Evolutionary conservation across 2,888 invertebrate species (phyloP).

Genomic region (Alviniconcha strummeri): DNA sequence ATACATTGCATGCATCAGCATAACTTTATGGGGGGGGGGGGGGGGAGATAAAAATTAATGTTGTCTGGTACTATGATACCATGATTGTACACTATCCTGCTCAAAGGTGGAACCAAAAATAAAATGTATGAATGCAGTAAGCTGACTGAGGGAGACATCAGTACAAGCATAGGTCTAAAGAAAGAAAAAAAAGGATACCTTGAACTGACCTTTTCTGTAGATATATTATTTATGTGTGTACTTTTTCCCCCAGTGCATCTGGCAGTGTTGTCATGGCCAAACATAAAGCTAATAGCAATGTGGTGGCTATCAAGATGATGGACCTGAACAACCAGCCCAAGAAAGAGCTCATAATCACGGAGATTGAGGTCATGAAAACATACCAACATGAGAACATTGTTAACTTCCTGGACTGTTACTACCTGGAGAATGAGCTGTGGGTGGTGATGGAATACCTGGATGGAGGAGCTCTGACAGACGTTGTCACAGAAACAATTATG

Average conservation of each 20-base stretch:
- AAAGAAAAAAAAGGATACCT: neutral
- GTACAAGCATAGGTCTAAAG: too few species aligned
- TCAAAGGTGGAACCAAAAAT: too few species aligned
- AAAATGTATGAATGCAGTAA: too few species aligned
- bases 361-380: constrained; percentile 80
- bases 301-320: constrained; percentile 97
- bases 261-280: constrained; percentile 93
- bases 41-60: too few species aligned
- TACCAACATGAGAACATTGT: constrained; percentile 94
- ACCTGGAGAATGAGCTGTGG: constrained; percentile 94
- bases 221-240: constrained; percentile 9
- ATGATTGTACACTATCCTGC: too few species aligned
- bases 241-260: constrained; percentile 79
- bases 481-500: constrained; percentile 97
- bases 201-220: neutral
- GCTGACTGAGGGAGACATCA: too few species aligned
- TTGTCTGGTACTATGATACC: too few species aligned
- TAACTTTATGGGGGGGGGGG: too few species aligned
- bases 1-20: too few species aligned
- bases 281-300: constrained; percentile 81
- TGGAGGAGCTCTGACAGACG: constrained; percentile 95
- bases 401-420: constrained; percentile 94
- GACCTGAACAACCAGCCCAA: constrained; percentile 95
- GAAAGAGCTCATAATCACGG: constrained; percentile 95
- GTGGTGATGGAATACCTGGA: constrained; percentile 94